Base-by-base conservation (phyloP, 2,113 vertebrate genomes). In the Camelus bactrianus region DNA sequence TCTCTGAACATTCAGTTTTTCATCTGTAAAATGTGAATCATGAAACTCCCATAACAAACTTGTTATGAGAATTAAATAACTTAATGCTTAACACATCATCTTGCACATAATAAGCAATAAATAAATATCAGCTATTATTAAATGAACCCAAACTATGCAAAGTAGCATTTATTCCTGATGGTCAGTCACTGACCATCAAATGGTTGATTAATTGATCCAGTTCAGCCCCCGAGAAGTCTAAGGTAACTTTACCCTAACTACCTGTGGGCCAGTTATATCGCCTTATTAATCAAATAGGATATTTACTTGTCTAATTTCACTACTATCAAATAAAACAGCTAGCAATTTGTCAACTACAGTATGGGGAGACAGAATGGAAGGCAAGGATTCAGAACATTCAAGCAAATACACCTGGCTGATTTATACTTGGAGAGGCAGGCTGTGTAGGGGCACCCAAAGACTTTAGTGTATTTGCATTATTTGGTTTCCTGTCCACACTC, bases 21-120 rank as follows among this genome's bases (percentile, higher is more conserved):
- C 26, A 69, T 69, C 48, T 89, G 60, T 76, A 94, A 42, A 81
- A 79, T 75, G 26, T 67, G 42, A 67, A 82, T 77, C 35, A 80
- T 89, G 58, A 94, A 88, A 87, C 20, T 65, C 73, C 28, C 80
- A 46, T 87, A 90, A 95, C 60, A 94, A 86, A 94, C 13, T 88
- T 91, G 76, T 85, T 88, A 52, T 77, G 15, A 92, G 14, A 28
- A 92, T 69, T 69, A 75, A 42, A 81, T 76, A 52, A 58, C 8
- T 15, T 90, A 88, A 65, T 81, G 10, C 56, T 89, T 81, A 84
- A 76, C 28, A 94, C n/a, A 90, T 28, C 92, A 19, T 64, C 62
- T 91, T 94, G 32, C 19, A 76, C 8, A 90, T 62, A 77, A 48
- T 67, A 94, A 77, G 32, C 35, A 85, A 90, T 90, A 82, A 75